Conservation (phyloP, 2,113 vertebrate species). For the Proteles cristata region DNA sequence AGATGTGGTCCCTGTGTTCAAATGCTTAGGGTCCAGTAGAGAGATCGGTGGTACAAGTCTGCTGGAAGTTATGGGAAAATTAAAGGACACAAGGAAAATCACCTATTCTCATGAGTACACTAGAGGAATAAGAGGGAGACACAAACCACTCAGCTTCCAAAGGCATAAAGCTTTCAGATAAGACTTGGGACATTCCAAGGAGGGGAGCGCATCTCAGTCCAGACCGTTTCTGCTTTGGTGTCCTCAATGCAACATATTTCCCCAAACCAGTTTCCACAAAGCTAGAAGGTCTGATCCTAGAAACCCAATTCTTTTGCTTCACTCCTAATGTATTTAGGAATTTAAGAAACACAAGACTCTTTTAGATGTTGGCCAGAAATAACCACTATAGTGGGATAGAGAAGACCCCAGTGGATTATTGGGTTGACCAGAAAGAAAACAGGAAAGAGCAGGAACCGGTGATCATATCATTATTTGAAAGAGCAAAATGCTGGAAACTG, state of each 20-base stretch:
- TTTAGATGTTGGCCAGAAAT: constrained; percentile 47
- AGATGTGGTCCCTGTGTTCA: not conserved
- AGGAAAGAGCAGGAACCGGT: constrained; percentile 6
- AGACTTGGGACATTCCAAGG: not conserved
- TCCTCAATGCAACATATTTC: not conserved
- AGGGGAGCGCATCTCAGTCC: not conserved
- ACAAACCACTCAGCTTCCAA: not conserved
- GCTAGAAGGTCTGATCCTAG: not conserved
- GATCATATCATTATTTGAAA: constrained; percentile 1
- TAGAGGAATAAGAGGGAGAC: not conserved
- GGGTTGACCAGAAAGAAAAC: constrained; percentile 55
- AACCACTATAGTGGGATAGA: not conserved
- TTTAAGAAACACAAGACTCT: constrained; percentile 41
- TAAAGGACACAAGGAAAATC: not conserved
- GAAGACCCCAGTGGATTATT: constrained; percentile 20
- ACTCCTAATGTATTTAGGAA: constrained; percentile 18
- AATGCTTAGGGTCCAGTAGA: not conserved
- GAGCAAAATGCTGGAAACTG: constrained; percentile 28
- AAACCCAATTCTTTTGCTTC: not conserved
- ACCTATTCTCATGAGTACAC: not conserved
- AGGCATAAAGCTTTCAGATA: not conserved
- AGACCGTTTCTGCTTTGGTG: not conserved
- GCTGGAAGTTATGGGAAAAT: not conserved
- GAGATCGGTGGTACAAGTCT: not conserved
- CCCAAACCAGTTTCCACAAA: constrained; percentile 15